Evolutionary conservation across 1,140 invertebrate genomes (phyloP), one percentile per base, ranked within the genome.

Genomic region (Leguminivora glycinivorella): DNA sequence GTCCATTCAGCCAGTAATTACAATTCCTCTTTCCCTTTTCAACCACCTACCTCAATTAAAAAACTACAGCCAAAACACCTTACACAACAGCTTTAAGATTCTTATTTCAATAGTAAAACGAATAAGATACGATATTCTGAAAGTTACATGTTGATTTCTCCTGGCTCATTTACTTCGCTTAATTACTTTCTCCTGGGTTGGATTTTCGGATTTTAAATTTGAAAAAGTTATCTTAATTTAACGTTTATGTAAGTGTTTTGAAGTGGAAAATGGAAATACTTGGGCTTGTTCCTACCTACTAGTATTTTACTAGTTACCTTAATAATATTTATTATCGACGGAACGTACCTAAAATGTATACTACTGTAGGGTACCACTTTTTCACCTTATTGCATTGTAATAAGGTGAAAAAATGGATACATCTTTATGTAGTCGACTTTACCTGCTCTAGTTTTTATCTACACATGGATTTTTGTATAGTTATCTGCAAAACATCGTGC

Each of bases 1-100:
- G 58, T 31, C 58, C 26, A 63, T 63, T 63, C 58, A 63, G 9
- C 19, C 29, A 63, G 58, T 63, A 63, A 63, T 63, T 63, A 29
- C 58, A 63, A 63, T 17, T 10, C 31, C 58, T 63, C 25, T 31
- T 63, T 63, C 1, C 58, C 58, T 22, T 19, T 19, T 19, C 19
- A 52, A 52, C 17, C 17, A n/a, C 47, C 12, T 52, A 52, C 22
- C 7, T 10, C 7, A 6, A 40, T 19, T 22, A 52, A 47, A n/a
- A 52, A 19, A 6, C 47, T 19, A 19, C 17, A n/a, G n/a, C n/a
- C n/a, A 52, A 22, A 9, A 52, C n/a, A 52, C 47, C 47, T 52
- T 52, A 52, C 7, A 0, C 1, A 6, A 10, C 7, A 4, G 17
- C 2, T 9, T 22, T 22, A 52, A 52, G 7, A n/a, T 22, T 7